Evolutionary conservation across 2,888 invertebrate genomes (phyloP), one percentile per base, ranked within the genome.

Genomic region (Chirona hameri): DNA sequence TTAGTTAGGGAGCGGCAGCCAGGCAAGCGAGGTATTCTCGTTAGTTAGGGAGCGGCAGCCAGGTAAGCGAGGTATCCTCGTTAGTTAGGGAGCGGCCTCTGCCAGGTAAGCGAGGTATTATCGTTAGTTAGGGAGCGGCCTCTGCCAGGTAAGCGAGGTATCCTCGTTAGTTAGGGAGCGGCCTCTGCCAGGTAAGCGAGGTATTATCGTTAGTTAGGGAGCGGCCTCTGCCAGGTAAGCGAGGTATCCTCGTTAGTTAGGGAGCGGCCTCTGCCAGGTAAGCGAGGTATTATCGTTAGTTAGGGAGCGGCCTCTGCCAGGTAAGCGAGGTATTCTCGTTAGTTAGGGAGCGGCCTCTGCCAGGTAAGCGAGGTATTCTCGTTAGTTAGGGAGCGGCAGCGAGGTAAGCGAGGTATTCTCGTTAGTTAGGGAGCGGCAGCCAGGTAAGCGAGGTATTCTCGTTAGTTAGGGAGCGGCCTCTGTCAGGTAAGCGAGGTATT

Each of bases 291-390:
- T 29, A 2, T 39, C 39, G 39, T n/a, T n/a, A n/a, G n/a, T n/a
- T n/a, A n/a, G 15, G 52, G 52, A 12, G 82, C 81, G 80, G 79
- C 65, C 82, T n/a, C 79, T 57, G 29, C 24, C 80, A 81, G 83
- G 48, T 80, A 0, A 76, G 39, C 2, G 39, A 46, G 39, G 31
- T 60, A 39, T 24, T 29, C 39, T 39, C 39, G 39, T n/a, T n/a
- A n/a, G n/a, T n/a, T n/a, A n/a, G 15, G 52, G 52, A 12, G 82
- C 81, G 80, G 79, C 65, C 82, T n/a, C 79, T 57, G 29, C 24
- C 80, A 81, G 83, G 48, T 80, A 0, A 76, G 39, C 2, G 39
- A 46, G 39, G 31, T 60, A 39, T 24, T 29, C 39, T 39, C 39
- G 39, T n/a, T n/a, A n/a, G n/a, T n/a, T n/a, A n/a, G n/a, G n/a